A percentile compares a stretch with the other conserved stretches of the same genome.
Conservation (phyloP, 2,888 invertebrate genomes). For the Perizoma affinitatum region DNA sequence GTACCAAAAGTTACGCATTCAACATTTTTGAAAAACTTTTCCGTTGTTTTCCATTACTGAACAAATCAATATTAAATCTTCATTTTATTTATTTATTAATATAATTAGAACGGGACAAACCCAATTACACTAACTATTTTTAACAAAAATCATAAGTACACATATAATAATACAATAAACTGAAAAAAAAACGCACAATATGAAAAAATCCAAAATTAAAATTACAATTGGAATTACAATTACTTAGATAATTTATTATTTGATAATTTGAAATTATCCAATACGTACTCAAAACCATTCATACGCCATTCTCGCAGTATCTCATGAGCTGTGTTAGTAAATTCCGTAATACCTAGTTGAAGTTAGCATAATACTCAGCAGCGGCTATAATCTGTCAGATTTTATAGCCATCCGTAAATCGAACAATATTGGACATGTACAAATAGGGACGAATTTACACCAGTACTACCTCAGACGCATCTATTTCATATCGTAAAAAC, state of each 20-base stretch:
- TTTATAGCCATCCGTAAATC: slow-evolving; percentile 18
- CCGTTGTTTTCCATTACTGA: background rate
- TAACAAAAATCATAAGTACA: too few relatives aligned
- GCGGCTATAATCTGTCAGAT: background rate
- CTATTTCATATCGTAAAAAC: slow-evolving; percentile 22
- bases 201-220: too few relatives aligned
- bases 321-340: background rate
- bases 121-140: too few relatives aligned
- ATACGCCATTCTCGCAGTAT: too few relatives aligned
- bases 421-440: slow-evolving; percentile 24
- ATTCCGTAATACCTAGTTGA: background rate
- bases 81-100: too few relatives aligned
- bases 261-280: too few relatives aligned
- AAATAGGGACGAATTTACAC: slow-evolving; percentile 22
- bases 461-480: slow-evolving; percentile 7
- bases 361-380: background rate
- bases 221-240: too few relatives aligned
- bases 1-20: background rate
- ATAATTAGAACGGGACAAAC: too few relatives aligned
- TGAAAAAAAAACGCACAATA: too few relatives aligned
- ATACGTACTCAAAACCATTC: too few relatives aligned
- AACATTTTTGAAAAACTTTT: background rate
- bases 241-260: too few relatives aligned
- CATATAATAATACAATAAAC: too few relatives aligned
- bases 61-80: background rate